Percentiles rank a stretch among this genome's conserved stretches.
phyloP scores from a whole-genome alignment of 2,888 invertebrate species.

The Eupithecia subumbrata region DNA sequence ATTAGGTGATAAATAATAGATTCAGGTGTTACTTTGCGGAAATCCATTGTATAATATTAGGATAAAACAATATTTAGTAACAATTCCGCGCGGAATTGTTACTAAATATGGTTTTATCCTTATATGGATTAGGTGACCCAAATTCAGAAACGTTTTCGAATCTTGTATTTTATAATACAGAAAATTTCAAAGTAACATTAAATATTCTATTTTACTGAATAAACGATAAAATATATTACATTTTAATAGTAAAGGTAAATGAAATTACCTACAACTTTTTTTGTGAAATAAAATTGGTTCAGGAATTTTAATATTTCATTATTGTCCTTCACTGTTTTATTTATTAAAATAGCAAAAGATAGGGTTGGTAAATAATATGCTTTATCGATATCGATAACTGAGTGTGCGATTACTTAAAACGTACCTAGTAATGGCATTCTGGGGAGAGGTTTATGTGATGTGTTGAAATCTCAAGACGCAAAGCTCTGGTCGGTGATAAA shows the following conservation, averaged over 20 bases:
- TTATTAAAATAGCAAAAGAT: neutral
- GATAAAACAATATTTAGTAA: too few species aligned
- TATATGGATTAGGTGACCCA: neutral
- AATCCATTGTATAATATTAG: too few species aligned
- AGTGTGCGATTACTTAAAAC: neutral
- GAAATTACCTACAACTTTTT: neutral
- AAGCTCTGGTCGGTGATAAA: slow-evolving; percentile 31
- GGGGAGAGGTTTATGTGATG: slow-evolving; percentile 31
- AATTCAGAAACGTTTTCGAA: neutral
- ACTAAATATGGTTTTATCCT: neutral
- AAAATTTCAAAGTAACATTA: neutral
- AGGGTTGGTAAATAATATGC: neutral
- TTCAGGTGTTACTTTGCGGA: too few species aligned
- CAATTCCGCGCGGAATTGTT: too few species aligned
- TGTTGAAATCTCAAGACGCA: slow-evolving; percentile 36
- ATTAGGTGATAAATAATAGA: too few species aligned
- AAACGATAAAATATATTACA: neutral
- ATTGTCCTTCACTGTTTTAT: neutral
- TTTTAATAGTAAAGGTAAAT: neutral
- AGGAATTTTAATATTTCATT: neutral
- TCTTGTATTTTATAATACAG: too few species aligned
- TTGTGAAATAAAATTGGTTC: neutral
- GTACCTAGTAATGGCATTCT: slow-evolving; percentile 27
- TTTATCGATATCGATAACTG: slow-evolving; percentile 21
- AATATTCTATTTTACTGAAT: neutral